phyloP scores from a whole-genome alignment of 2,888 invertebrate genomes.

The Ceramica pisi region DNA sequence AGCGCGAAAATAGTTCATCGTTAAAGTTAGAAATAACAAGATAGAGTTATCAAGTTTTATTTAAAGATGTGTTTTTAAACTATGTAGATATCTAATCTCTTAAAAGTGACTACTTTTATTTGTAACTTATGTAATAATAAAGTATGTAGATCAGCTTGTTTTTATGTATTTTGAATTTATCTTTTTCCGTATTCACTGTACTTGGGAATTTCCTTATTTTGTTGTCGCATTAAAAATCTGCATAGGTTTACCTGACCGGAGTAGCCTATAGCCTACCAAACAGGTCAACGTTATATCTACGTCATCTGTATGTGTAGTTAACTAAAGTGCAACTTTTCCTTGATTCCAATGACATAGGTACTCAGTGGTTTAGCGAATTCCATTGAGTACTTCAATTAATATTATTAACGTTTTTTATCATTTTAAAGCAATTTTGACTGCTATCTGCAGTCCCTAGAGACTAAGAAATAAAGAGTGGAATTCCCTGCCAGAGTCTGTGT shows the following conservation, averaged over 20 bases:
- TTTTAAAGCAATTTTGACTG: too few species aligned
- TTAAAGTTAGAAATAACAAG: slow-evolving; percentile 29
- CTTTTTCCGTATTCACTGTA: background rate
- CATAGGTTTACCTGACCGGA: background rate
- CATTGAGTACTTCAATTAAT: background rate
- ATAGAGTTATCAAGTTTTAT: slow-evolving; percentile 4
- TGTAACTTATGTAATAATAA: slow-evolving; percentile 2
- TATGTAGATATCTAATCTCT: background rate
- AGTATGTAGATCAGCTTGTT: background rate
- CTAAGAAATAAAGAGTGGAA: too few species aligned
- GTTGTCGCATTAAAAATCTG: background rate
- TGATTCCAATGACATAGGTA: background rate
- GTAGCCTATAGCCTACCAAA: background rate
- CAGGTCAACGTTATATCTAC: background rate
- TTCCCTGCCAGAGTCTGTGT: too few species aligned
- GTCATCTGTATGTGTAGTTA: background rate
- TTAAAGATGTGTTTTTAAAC: background rate
- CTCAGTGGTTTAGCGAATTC: background rate
- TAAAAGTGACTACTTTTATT: background rate
- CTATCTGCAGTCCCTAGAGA: too few species aligned
- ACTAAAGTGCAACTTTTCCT: background rate
- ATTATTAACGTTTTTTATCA: too few species aligned
- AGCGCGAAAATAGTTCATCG: slow-evolving; percentile 17
- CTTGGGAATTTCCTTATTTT: background rate
- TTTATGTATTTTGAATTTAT: too few species aligned